Base-by-base conservation (phyloP, 2,113 vertebrate species). In the Otolemur garnettii region DNA sequence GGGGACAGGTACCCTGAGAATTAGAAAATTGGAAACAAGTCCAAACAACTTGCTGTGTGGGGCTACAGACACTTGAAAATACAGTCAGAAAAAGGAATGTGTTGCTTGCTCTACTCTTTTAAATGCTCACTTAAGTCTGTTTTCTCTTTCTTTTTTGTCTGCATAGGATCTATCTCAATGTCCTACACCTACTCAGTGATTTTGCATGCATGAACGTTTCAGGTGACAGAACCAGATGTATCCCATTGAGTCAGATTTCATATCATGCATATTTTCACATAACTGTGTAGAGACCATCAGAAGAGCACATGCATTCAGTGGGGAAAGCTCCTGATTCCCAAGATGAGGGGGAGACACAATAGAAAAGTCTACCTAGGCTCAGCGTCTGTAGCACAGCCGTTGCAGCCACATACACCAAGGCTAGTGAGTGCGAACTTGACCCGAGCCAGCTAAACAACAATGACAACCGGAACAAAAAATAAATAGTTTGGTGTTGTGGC, bases 11-110 rank as follows among this genome's bases (percentile, higher is more conserved):
- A 24, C 69, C 38, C 38, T 84, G 21, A 92, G 71, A 85, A 94
- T 93, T 3, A 87, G 17, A 93, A 91, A 69, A 89, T 5, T 81
- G 42, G 42, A 84, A 95, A 18, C 11, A 74, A 81, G 84, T 68
- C 71, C 68, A 87, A 81, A 2, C n/a, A 55, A 96, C 82, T 12
- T 60, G 53, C n/a, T 84, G 62, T 8, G 81, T 72, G 18, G 50
- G 57, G 45, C 84, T 83, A 4, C 18, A 42, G 4, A 19, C 18
- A 92, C 9, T 55, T 38, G 21, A 92, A 91, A 81, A 84, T 30
- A 33, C 0, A 62, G 4, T n/a, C 77, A 96, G 53, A 60, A 77
- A 75, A 79, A 57, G 14, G 21, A 85, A 86, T 26, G 7, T 1
- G 68, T n/a, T 93, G 10, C 5, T 84, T 50, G 7, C 3, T 18